phyloP scores from a whole-genome alignment of 1,140 invertebrate species.

The Drosophila seguyi region DNA sequence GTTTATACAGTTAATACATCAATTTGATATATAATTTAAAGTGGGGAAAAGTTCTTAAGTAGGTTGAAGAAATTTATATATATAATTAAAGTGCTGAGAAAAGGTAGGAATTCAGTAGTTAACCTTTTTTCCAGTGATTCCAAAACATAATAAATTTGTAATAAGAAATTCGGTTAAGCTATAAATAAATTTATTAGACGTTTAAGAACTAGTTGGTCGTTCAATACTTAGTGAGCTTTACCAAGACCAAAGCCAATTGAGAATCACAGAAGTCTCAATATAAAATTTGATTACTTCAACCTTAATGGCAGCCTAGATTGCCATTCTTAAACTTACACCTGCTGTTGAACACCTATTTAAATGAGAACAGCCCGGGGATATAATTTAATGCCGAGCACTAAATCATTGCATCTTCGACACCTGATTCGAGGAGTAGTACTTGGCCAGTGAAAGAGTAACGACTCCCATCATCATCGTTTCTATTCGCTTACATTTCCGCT shows the following conservation, averaged over 20 bases:
- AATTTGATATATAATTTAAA: background rate
- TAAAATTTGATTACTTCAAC: background rate
- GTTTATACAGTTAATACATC: background rate
- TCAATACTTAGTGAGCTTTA: background rate
- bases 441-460: slow-evolving; percentile 14
- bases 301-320: background rate
- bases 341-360: slow-evolving; percentile 16
- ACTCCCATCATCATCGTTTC: slow-evolving; percentile 32
- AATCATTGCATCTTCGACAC: slow-evolving; percentile 31
- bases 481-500: slow-evolving; percentile 63
- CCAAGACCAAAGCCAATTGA: slow-evolving; percentile 1
- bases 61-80: background rate
- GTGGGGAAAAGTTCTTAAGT: background rate
- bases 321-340: slow-evolving; percentile 21
- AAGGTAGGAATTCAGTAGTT: no score
- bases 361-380: background rate
- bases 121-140: background rate
- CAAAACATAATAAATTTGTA: background rate
- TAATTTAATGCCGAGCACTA: slow-evolving; percentile 31
- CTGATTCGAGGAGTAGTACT: slow-evolving; percentile 8
- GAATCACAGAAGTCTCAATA: slow-evolving; percentile 14
- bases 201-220: slow-evolving; percentile 2
- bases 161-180: background rate
- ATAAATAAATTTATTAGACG: background rate
- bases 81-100: no score